Base-by-base conservation (phyloP, 2,113 vertebrate genomes). In the Scomber scombrus region DNA sequence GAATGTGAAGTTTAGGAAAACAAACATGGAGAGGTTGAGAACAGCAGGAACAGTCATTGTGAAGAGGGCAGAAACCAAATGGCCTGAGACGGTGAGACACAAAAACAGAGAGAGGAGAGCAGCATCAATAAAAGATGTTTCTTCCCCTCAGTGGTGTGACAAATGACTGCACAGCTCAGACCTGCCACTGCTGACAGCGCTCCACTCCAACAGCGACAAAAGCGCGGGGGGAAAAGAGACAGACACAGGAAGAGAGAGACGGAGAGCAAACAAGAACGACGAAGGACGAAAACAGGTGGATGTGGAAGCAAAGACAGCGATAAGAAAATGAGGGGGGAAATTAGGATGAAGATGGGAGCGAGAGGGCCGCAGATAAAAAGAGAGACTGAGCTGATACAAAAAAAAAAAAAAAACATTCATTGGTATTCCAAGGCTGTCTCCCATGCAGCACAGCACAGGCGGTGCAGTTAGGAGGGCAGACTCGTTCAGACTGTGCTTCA, bases 371-470 rank as follows among this genome's bases (percentile, higher is more conserved):
- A 78, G 75, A 79, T 62, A 49, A 73, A 80, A 75, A 75, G 63
- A 78, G 66, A 62, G 60, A 63, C 47, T 45, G 75, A 84, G 76
- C 52, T 46, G 75, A 85, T 86, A 72, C 2, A 68, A 18, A n/a
- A 64, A 49, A 60, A 15, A 61, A 50, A 26, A 78, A 52, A 54
- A 54, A 18, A 54, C 26, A 71, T 77, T 85, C 90, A 95, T 95
- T 95, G 90, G 94, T 95, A 95, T 95, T 94, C 94, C 45, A 73
- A 75, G 85, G 91, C 66, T 65, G 85, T 90, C 93, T 92, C 76
- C 80, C 92, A 92, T 95, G 94, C 94, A 95, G 93, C 93, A 94
- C 31, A 49, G 78, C 57, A 84, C 54, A 71, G 70, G 54, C 71
- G 0, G 70, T 76, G 83, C 71, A 72, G 80, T 60, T 0, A 31